These are phyloP conservation scores for Choreutis nemorana DNA, from an alignment of 2,888 invertebrate species.

Conservation along the genomic window DNA sequence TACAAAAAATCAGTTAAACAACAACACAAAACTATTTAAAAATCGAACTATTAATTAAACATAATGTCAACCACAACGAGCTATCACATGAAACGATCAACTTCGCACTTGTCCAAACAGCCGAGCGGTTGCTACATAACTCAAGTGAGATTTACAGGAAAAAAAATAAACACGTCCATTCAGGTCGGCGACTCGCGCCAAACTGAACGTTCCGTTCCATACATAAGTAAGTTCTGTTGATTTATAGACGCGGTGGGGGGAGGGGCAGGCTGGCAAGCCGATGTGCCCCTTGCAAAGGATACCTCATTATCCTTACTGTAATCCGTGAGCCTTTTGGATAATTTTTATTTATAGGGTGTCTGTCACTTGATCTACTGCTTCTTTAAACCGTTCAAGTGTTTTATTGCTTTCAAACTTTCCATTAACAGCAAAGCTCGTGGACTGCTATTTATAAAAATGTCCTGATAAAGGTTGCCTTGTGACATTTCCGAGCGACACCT, in stretches of 20 bases:
- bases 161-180: constrained; percentile 31
- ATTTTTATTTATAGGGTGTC: constrained; percentile 49
- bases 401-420: no score
- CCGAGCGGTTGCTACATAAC: constrained; percentile 37
- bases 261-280: constrained; percentile 19
- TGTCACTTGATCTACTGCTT: no score
- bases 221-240: constrained; percentile 39
- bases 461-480: no score
- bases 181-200: constrained; percentile 48
- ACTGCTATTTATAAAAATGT: no score
- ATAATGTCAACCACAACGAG: constrained; percentile 53
- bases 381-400: no score
- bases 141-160: constrained; percentile 19
- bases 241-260: constrained; percentile 36
- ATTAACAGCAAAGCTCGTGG: no score
- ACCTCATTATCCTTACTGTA: constrained; percentile 62
- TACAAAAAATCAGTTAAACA: constrained; percentile 19
- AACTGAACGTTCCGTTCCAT: constrained; percentile 43
- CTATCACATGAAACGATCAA: constrained; percentile 62
- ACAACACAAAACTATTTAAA: constrained; percentile 45
- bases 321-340: constrained; percentile 58
- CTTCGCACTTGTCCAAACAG: constrained; percentile 63
- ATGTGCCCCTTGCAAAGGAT: constrained; percentile 47
- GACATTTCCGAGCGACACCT: no score
- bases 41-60: constrained; percentile 56